Base-by-base conservation (phyloP, 2,888 invertebrate species). In the Amphipyra tragopoginis region DNA sequence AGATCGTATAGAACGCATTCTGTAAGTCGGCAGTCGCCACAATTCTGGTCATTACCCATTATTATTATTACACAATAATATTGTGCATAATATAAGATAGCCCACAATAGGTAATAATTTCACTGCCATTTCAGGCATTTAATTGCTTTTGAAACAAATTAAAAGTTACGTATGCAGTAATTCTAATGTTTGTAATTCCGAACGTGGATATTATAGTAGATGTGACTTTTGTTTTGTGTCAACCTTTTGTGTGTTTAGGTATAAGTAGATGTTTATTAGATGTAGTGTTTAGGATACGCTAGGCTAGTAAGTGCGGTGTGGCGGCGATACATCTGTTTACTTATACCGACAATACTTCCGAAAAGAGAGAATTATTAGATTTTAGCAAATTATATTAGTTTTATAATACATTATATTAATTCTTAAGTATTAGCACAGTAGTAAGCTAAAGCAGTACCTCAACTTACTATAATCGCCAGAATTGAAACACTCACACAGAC, bases 71-170 rank as follows among this genome's bases (percentile, higher is more conserved):
- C 55, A 54, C 52, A 58, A 62, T 65, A 58, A 61, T 56, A 38
- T 70, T 61, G 50, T 60, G 62, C 61, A 65, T 76, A 65, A 55
- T 61, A 61, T 78, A 65, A 57, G 60, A 44, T 56, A 61, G 33
- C 40, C 39, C 44, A n/a, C 44, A 50, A 39, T 68, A 52, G 42
- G 49, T 38, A 45, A 62, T 43, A 26, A 26, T 36, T 54, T 58
- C 72, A 78, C 75, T 75, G 72, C 72, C 79, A 64, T 40, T 55
- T 13, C 33, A 10, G 76, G 68, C 76, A 75, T 78, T 77, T 78
- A 68, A 42, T 45, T 57, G 50, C 44, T 70, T 52, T 65, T 49
- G 70, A 47, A 14, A 52, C 54, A 57, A 65, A 69, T 58, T 52
- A 51, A 26, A 61, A 61, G 74, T 65, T 58, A 34, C 59, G 40